Evolutionary conservation across 1,140 invertebrate genomes (phyloP).

Genomic region (Drosophila elegans): DNA sequence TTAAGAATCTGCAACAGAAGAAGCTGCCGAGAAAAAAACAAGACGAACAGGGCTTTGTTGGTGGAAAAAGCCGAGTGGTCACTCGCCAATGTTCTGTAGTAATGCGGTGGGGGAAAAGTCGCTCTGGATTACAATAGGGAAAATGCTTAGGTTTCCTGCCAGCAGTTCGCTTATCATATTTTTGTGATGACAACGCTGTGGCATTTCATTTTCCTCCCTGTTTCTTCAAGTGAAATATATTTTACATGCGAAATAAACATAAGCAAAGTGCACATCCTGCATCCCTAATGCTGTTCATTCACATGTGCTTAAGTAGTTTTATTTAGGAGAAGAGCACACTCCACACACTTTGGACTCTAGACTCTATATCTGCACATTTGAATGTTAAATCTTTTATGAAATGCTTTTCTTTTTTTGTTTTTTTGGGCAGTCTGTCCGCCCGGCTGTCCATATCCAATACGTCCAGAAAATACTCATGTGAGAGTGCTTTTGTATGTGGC

Average conservation of each 20-base stretch:
- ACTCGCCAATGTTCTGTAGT: slow-evolving; percentile 19
- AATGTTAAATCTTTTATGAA: slow-evolving; percentile 83
- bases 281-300: slow-evolving; percentile 67
- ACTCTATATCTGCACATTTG: slow-evolving; percentile 64
- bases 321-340: slow-evolving; percentile 56
- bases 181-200: slow-evolving; percentile 53
- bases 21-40: slow-evolving; percentile 6
- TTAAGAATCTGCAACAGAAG: slow-evolving; percentile 73
- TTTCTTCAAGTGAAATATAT: slow-evolving; percentile 35
- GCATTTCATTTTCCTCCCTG: slow-evolving; percentile 6
- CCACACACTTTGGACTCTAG: slow-evolving; percentile 16
- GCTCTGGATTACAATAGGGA: slow-evolving; percentile 34
- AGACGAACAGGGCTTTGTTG: too few species aligned
- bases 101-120: slow-evolving; percentile 16
- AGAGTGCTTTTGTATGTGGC: slow-evolving; percentile 35
- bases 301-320: slow-evolving; percentile 80
- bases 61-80: slow-evolving; percentile 35
- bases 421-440: slow-evolving; percentile 25
- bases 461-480: slow-evolving; percentile 52
- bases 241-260: slow-evolving; percentile 65
- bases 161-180: slow-evolving; percentile 38
- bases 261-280: slow-evolving; percentile 57
- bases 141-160: slow-evolving; percentile 62
- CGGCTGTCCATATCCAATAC: slow-evolving; percentile 54
- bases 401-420: slow-evolving; percentile 34